Conservation (phyloP, 2,797 vertebrate genomes). For the Urocyon cinereoargenteus region DNA sequence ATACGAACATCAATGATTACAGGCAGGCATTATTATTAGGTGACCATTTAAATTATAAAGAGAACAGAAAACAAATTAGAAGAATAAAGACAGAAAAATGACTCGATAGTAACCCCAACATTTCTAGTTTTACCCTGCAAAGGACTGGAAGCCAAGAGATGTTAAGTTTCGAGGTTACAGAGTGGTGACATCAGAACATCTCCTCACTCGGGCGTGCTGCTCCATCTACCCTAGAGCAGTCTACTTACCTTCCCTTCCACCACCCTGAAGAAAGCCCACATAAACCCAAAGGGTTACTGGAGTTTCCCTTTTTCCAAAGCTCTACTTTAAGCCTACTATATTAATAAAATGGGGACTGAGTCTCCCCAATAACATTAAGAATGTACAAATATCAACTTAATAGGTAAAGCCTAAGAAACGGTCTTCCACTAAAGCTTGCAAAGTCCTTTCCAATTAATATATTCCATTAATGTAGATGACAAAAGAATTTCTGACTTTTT, state of each 20-base stretch:
- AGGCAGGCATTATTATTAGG: slow-evolving; percentile 23
- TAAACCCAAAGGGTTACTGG: background rate
- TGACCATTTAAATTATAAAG: slow-evolving; percentile 48
- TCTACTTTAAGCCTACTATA: background rate
- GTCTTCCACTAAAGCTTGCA: background rate
- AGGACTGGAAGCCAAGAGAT: background rate
- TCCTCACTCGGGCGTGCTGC: background rate
- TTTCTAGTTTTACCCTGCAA: background rate
- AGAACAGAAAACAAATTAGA: slow-evolving; percentile 46
- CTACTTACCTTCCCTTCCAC: slow-evolving; percentile 62
- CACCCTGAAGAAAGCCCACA: background rate
- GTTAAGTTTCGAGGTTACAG: slow-evolving; percentile 32
- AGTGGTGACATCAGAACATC: background rate
- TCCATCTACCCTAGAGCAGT: background rate
- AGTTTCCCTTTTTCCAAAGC: slow-evolving; percentile 3
- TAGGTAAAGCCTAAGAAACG: background rate
- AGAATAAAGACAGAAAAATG: background rate
- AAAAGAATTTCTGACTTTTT: background rate
- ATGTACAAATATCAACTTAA: background rate
- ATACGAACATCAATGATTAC: background rate
- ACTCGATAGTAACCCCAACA: background rate
- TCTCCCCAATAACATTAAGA: background rate
- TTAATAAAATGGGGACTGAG: background rate
- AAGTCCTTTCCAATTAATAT: slow-evolving; percentile 1
- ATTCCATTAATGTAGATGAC: background rate